Base-by-base conservation (phyloP, 2,888 invertebrate species). In the Halocaridina rubra region DNA sequence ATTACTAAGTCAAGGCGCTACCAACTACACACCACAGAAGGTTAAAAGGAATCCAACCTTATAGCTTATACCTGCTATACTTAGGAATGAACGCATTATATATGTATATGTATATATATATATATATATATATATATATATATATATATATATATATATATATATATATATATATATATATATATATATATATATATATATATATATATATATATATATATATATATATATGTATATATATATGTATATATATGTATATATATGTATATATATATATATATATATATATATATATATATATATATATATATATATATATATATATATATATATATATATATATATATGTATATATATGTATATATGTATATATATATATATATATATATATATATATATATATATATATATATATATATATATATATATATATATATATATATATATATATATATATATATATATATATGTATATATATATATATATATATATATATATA, bases 121-220 rank as follows among this genome's bases (percentile, higher is more conserved):
- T 64, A 64, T 64, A 64, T 64, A 64, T 64, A 64, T 64, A 64
- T 64, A 64, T 64, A 64, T 64, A 64, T 64, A 64, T 64, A 64
- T 64, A 64, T 64, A 64, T 64, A 7, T 64, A 64, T 64, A 64
- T 7, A 7, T 64, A 64, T 64, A 64, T 64, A 64, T 64, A 64
- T 64, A 64, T 64, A 16, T 64, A 64, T 64, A 64, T 16, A 0
- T 4, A 64, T 64, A 22, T 64, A 64, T 64, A 64, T 64, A 64
- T 64, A 24, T 29, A 32, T 24, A n/a, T 32, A 27, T 64, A 3
- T 64, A 3, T 64, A 3, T 64, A 13, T 64, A 3, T 64, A 27
- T n/a, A 22, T 29, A 80, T 30, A 46, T 33, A 46, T 53, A 46
- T 27, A 46, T 46, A 46, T 27, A 46, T 19, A 75, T 27, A 46